phyloP scores from a whole-genome alignment of 2,797 vertebrate genomes.

The Epinephelus coioides region DNA sequence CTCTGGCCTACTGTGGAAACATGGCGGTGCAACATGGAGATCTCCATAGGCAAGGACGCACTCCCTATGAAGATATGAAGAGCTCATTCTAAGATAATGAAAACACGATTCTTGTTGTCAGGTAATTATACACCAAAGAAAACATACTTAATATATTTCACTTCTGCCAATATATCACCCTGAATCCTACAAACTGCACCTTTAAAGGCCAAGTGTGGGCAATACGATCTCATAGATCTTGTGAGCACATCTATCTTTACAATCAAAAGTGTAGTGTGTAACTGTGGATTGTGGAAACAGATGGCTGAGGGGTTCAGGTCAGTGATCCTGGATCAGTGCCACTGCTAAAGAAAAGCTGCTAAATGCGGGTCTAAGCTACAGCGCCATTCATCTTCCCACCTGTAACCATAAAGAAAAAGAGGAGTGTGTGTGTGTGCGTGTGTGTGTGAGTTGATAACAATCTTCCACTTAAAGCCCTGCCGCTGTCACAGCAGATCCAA shows the following conservation, averaged over 20 bases:
- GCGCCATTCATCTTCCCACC: slow-evolving; percentile 46
- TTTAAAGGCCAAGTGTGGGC: neutral
- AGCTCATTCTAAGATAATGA: no score
- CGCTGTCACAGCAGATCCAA: slow-evolving; percentile 37
- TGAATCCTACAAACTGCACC: no score
- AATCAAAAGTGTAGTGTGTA: slow-evolving; percentile 2
- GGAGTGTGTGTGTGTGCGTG: slow-evolving; percentile 6
- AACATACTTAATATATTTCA: no score
- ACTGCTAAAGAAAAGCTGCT: slow-evolving; percentile 26
- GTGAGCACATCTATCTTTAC: neutral
- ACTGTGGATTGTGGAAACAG: slow-evolving; percentile 31
- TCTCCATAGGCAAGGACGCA: no score
- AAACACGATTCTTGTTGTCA: no score
- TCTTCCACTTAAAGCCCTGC: slow-evolving; percentile 50
- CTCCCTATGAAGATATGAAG: no score
- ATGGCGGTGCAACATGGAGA: no score
- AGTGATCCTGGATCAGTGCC: slow-evolving; percentile 36
- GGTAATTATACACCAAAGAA: no score
- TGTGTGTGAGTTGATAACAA: slow-evolving; percentile 41
- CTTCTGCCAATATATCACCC: no score
- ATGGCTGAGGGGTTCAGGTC: slow-evolving; percentile 40
- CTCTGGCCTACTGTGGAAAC: no score
- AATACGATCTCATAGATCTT: neutral
- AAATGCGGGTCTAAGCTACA: slow-evolving; percentile 38
- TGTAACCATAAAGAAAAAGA: slow-evolving; percentile 29